phyloP scores from a whole-genome alignment of 1,140 invertebrate genomes.

The Monochamus saltuarius region DNA sequence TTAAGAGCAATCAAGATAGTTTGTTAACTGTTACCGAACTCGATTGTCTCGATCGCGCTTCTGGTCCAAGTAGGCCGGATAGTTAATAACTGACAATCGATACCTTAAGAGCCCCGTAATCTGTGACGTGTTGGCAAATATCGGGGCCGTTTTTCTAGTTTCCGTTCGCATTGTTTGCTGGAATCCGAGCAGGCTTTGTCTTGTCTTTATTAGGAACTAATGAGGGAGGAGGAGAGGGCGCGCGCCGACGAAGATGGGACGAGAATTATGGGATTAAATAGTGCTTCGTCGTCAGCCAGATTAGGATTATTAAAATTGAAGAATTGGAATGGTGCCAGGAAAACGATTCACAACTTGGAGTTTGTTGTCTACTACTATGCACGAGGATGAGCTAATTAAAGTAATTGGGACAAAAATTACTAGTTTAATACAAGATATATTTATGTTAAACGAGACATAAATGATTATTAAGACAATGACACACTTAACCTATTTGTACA shows the following conservation, averaged over 20 bases:
- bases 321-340: constrained; percentile 11
- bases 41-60: no score
- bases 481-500: no score
- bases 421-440: no score
- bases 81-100: constrained; percentile 42
- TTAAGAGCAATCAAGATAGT: no score
- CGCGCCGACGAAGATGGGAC: constrained; percentile 18
- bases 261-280: constrained; percentile 29
- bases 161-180: constrained; percentile 22
- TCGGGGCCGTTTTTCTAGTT: constrained; percentile 28
- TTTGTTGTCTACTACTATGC: no score
- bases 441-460: no score
- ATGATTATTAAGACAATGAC: no score
- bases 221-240: constrained; percentile 12
- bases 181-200: constrained; percentile 16
- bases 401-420: no score
- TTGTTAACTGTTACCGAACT: no score
- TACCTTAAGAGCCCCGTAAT: constrained; percentile 43
- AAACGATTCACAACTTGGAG: background rate
- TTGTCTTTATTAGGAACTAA: constrained; percentile 23
- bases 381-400: no score
- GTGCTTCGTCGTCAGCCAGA: constrained; percentile 20
- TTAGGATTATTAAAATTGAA: constrained; percentile 29
- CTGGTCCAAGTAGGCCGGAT: constrained; percentile 12
- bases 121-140: constrained; percentile 37